phyloP scores from a whole-genome alignment of 1,140 invertebrate genomes.

The Procambarus virginalis region DNA sequence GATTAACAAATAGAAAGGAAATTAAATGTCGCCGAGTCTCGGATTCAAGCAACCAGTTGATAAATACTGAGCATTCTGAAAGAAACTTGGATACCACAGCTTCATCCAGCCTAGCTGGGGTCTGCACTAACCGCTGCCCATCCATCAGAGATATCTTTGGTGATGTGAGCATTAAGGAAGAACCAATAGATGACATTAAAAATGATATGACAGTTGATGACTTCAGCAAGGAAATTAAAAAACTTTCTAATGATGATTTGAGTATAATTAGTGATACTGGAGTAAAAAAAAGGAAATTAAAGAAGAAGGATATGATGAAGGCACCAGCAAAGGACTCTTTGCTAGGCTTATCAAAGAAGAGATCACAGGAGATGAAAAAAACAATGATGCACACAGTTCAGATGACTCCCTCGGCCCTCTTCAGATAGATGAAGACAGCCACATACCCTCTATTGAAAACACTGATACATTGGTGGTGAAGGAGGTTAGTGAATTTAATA shows the following conservation, averaged over 20 bases:
- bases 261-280: background rate
- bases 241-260: conserved; percentile 14
- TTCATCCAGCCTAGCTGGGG: conserved; percentile 35
- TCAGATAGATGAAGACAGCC: conserved; percentile 47
- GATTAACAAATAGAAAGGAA: background rate
- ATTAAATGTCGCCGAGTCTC: conserved; percentile 11
- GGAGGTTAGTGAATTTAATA: background rate
- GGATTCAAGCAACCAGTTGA: background rate
- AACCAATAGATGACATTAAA: conserved; percentile 43
- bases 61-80: background rate
- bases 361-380: conserved; percentile 15
- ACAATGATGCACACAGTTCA: conserved; percentile 31
- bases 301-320: background rate
- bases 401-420: conserved; percentile 50
- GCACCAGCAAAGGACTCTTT: conserved; percentile 41
- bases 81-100: background rate
- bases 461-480: background rate
- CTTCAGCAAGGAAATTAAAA: conserved; percentile 56
- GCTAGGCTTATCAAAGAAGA: conserved; percentile 56
- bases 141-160: conserved; percentile 61
- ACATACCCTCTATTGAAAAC: conserved; percentile 23
- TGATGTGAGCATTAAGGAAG: conserved; percentile 54
- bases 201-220: conserved; percentile 57
- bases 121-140: conserved; percentile 53
- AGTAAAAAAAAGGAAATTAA: background rate